A percentile compares a stretch with the other conserved stretches of the same genome.
phyloP scores from a whole-genome alignment of 2,113 vertebrate species.

The Nycticryphes semicollaris region DNA sequence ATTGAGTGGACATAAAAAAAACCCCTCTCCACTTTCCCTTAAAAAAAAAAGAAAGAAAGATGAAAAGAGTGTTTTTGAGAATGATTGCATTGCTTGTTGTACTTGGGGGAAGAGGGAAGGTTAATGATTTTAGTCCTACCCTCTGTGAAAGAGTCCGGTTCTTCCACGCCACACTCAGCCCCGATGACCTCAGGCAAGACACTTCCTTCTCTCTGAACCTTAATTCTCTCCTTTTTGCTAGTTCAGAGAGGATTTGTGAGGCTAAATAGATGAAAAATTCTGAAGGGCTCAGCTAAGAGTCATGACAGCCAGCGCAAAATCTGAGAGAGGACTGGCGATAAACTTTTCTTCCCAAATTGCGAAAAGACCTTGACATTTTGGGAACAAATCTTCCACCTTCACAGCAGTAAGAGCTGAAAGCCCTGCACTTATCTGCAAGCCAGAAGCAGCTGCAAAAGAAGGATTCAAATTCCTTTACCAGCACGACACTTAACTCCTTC shows the following conservation, averaged over 20 bases:
- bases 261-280: constrained; percentile 15
- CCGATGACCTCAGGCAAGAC: constrained; percentile 16
- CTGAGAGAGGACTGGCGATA: not conserved
- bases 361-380: not conserved
- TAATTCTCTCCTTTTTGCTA: not conserved
- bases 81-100: not conserved
- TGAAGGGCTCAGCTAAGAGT: not conserved
- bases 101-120: not conserved
- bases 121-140: not conserved
- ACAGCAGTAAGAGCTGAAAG: not conserved
- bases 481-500: not conserved
- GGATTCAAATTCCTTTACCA: not conserved
- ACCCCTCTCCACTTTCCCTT: not conserved
- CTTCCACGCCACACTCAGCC: not conserved
- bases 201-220: not conserved
- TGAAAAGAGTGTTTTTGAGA: not conserved
- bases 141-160: not conserved
- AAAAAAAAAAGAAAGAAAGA: not conserved
- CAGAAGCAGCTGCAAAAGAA: not conserved
- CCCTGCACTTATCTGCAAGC: not conserved
- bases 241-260: constrained; percentile 18
- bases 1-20: not conserved
- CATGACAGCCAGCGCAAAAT: not conserved
- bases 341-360: not conserved
- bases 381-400: not conserved